phyloP scores from a whole-genome alignment of 2,888 invertebrate species.

The Hydriomena furcata region DNA sequence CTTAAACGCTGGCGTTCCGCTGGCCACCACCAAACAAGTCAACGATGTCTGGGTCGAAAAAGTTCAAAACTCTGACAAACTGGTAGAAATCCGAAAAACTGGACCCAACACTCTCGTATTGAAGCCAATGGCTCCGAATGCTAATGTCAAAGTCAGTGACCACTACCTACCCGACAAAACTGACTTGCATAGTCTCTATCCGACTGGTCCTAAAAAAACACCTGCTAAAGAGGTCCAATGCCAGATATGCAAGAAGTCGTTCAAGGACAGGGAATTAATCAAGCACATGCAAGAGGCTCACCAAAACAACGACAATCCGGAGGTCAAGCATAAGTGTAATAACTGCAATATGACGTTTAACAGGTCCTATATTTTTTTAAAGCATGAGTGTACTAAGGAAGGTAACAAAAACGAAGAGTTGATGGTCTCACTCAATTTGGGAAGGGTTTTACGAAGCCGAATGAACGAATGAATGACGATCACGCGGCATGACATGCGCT shows the following conservation, averaged over 20 bases:
- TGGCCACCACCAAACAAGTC: constrained; percentile 49
- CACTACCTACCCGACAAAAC: constrained; percentile 15
- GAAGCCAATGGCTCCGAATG: constrained; percentile 40
- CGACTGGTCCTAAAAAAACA: not conserved
- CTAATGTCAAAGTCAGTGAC: constrained; percentile 37
- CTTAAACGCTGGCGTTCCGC: constrained; percentile 39
- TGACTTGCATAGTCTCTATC: constrained; percentile 42
- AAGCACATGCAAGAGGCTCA: constrained; percentile 38
- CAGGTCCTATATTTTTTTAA: constrained; percentile 34
- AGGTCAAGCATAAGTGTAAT: constrained; percentile 35
- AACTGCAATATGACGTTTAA: constrained; percentile 39
- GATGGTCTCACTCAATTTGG: constrained; percentile 3
- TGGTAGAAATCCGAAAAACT: constrained; percentile 58
- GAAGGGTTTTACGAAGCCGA: too few species aligned
- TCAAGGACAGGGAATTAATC: constrained; percentile 23
- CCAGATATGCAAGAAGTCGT: constrained; percentile 26
- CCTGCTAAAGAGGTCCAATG: constrained; percentile 9
- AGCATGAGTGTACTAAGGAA: constrained; percentile 30
- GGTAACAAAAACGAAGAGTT: not conserved
- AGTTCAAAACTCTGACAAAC: constrained; percentile 48
- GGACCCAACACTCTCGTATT: constrained; percentile 48
- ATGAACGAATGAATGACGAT: too few species aligned
- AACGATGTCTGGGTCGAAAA: constrained; percentile 64
- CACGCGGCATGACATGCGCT: too few species aligned
- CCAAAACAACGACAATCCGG: constrained; percentile 28